phyloP scores from a whole-genome alignment of 2,113 vertebrate species.

The Turnix velox region DNA sequence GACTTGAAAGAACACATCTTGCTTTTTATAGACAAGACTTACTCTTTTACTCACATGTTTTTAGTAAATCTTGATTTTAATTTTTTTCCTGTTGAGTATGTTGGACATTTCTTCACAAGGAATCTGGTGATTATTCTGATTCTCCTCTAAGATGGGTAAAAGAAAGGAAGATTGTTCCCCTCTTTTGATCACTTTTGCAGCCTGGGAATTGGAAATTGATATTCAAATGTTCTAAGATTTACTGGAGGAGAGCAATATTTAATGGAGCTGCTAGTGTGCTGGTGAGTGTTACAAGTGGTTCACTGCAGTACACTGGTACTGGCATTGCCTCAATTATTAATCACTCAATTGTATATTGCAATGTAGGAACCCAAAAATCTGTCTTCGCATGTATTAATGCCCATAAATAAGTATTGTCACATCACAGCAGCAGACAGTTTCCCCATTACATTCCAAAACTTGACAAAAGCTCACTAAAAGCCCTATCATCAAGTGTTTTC shows the following conservation, averaged over 20 bases:
- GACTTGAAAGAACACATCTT: neutral
- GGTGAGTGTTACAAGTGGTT: neutral
- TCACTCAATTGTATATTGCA: neutral
- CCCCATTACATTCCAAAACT: neutral
- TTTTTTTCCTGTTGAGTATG: neutral
- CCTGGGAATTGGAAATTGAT: neutral
- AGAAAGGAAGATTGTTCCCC: neutral
- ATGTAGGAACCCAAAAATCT: neutral
- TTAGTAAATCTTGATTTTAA: neutral
- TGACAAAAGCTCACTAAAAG: neutral
- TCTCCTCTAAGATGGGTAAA: neutral
- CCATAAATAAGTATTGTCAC: rapidly evolving
- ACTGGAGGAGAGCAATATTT: neutral
- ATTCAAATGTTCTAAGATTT: neutral
- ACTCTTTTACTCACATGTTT: neutral
- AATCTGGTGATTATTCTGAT: neutral
- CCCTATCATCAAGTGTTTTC: neutral
- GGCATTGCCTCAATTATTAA: slow-evolving; percentile 20
- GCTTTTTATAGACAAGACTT: neutral
- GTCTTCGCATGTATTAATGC: neutral
- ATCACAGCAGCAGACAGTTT: neutral
- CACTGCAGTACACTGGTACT: neutral
- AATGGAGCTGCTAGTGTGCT: neutral
- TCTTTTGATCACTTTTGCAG: neutral
- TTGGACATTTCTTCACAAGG: neutral